A percentile compares a stretch with the other conserved stretches of the same genome.
Evolutionary conservation across 2,888 invertebrate genomes (phyloP).

Genomic region (Diplolepis rosae): DNA sequence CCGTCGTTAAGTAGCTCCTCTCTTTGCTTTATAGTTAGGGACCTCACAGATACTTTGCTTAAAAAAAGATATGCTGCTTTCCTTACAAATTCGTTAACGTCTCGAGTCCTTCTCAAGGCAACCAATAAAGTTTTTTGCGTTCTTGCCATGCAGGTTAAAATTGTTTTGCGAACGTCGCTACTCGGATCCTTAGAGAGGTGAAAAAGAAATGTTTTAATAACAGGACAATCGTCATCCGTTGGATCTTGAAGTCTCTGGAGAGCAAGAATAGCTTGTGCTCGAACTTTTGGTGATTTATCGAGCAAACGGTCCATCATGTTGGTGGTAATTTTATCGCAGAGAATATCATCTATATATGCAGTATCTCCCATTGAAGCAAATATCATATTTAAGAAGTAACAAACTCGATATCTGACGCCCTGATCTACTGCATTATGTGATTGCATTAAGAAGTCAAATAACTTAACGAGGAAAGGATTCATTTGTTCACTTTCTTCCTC

Average conservation of each 20-base stretch:
- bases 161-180: slow-evolving; percentile 83
- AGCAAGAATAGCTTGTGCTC: slow-evolving; percentile 86
- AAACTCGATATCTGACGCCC: slow-evolving; percentile 82
- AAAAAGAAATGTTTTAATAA: slow-evolving; percentile 82
- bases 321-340: slow-evolving; percentile 83
- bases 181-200: slow-evolving; percentile 85
- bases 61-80: slow-evolving; percentile 76
- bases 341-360: slow-evolving; percentile 84
- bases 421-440: slow-evolving; percentile 74
- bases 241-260: slow-evolving; percentile 89
- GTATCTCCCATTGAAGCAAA: slow-evolving; percentile 84
- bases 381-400: slow-evolving; percentile 85
- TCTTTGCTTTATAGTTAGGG: slow-evolving; percentile 80
- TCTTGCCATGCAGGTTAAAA: slow-evolving; percentile 84
- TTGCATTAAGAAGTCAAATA: slow-evolving; percentile 79
- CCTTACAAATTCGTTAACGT: slow-evolving; percentile 86
- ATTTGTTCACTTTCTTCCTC: slow-evolving; percentile 72
- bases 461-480: slow-evolving; percentile 76
- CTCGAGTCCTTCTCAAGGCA: slow-evolving; percentile 83
- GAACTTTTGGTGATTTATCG: slow-evolving; percentile 84
- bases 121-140: slow-evolving; percentile 82
- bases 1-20: slow-evolving; percentile 79
- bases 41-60: slow-evolving; percentile 76
- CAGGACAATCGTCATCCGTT: slow-evolving; percentile 82
- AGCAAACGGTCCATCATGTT: slow-evolving; percentile 81